Percentiles rank a stretch among this genome's conserved stretches.
Evolutionary conservation across 2,888 invertebrate genomes (phyloP).

Genomic region (Caenorhabditis sinica): DNA sequence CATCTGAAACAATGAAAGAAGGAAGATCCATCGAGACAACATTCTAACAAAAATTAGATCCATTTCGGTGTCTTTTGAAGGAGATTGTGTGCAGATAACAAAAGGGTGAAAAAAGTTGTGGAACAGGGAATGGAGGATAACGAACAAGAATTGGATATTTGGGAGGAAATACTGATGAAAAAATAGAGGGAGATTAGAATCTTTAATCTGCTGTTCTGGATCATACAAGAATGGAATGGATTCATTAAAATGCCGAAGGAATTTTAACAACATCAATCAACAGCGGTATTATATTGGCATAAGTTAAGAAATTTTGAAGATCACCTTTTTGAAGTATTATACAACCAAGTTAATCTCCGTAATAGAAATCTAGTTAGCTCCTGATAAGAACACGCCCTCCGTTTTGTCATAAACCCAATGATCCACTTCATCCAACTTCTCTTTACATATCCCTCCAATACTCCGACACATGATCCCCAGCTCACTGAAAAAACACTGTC

Average conservation of each 20-base stretch:
- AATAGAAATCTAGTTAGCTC: too few relatives aligned
- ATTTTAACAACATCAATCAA: too few relatives aligned
- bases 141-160: constrained; percentile 14
- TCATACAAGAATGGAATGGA: constrained; percentile 16
- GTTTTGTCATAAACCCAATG: constrained; percentile 5
- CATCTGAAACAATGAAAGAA: not conserved
- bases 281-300: too few relatives aligned
- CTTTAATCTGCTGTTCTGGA: constrained; percentile 25
- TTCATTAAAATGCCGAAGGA: too few relatives aligned
- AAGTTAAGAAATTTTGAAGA: too few relatives aligned
- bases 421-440: not conserved
- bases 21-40: constrained; percentile 16
- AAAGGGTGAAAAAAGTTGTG: not conserved
- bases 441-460: not conserved
- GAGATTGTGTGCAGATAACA: constrained; percentile 23
- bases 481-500: not conserved
- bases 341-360: too few relatives aligned
- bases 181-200: constrained; percentile 13
- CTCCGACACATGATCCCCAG: not conserved
- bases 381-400: not conserved
- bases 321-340: too few relatives aligned
- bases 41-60: constrained; percentile 9
- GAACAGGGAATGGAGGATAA: constrained; percentile 12
- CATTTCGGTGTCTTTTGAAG: constrained; percentile 28
- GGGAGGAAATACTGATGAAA: constrained; percentile 4